Conservation (phyloP, 1,140 invertebrate genomes). For the Drosophila takahashii region DNA sequence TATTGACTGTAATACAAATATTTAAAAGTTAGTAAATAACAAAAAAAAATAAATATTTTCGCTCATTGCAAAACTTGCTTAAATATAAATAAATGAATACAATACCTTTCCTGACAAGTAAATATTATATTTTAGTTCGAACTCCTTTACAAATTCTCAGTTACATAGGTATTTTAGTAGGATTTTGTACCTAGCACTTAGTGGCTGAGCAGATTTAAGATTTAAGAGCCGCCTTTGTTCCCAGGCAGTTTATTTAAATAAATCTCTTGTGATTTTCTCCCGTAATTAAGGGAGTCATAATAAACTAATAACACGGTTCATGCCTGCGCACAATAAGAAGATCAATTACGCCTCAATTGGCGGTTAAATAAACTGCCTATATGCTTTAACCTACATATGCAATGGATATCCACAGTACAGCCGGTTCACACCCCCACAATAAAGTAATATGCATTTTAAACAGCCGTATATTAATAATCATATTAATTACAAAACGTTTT, state of each 20-base stretch:
- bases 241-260: neutral
- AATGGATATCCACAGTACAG: too few species aligned
- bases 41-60: too few species aligned
- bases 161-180: too few species aligned
- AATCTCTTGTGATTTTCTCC: conserved; percentile 18
- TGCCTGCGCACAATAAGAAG: conserved; percentile 39
- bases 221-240: conserved; percentile 9
- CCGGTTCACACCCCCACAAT: conserved; percentile 37
- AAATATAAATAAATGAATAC: too few species aligned
- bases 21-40: too few species aligned
- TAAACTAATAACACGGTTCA: conserved; percentile 29
- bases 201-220: neutral
- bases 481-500: conserved; percentile 49
- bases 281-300: conserved; percentile 24
- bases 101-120: too few species aligned
- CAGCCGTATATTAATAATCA: conserved; percentile 40
- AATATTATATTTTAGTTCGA: too few species aligned
- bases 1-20: too few species aligned
- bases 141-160: too few species aligned
- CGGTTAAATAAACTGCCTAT: conserved; percentile 33
- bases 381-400: neutral
- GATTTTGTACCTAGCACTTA: too few species aligned
- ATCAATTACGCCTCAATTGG: conserved; percentile 45
- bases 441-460: conserved; percentile 51
- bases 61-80: too few species aligned